Evolutionary conservation across 2,888 invertebrate species (phyloP).

Genomic region (Nemurella pictetii): DNA sequence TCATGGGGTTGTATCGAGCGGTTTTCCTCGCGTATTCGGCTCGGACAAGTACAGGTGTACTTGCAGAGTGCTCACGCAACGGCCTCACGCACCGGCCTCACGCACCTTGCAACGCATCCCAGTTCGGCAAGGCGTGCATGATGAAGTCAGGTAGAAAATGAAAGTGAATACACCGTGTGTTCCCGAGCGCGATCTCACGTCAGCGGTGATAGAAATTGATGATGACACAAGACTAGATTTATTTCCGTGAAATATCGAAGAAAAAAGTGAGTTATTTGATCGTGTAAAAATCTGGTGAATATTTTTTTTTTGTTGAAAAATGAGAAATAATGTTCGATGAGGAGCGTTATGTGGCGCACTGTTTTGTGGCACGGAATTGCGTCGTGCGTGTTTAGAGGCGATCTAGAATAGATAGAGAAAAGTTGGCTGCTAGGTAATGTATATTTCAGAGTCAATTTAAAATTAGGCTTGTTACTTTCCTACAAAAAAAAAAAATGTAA

Average conservation of each 20-base stretch:
- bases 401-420: neutral
- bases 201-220: neutral
- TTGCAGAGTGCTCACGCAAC: too few relatives aligned
- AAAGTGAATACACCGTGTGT: neutral
- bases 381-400: neutral
- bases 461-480: too few relatives aligned
- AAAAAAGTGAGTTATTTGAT: neutral
- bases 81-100: neutral
- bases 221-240: neutral
- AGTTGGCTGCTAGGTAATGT: neutral
- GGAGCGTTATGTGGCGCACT: neutral
- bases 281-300: neutral
- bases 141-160: neutral
- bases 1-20: too few relatives aligned
- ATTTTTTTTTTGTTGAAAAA: neutral
- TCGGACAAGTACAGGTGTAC: neutral
- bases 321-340: neutral
- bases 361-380: neutral
- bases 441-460: neutral
- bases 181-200: neutral
- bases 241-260: neutral
- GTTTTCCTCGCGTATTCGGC: too few relatives aligned
- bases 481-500: too few relatives aligned
- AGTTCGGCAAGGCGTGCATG: neutral
- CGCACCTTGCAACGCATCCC: neutral